phyloP scores from a whole-genome alignment of 2,113 vertebrate genomes.

The Phalacrocorax carbo region DNA sequence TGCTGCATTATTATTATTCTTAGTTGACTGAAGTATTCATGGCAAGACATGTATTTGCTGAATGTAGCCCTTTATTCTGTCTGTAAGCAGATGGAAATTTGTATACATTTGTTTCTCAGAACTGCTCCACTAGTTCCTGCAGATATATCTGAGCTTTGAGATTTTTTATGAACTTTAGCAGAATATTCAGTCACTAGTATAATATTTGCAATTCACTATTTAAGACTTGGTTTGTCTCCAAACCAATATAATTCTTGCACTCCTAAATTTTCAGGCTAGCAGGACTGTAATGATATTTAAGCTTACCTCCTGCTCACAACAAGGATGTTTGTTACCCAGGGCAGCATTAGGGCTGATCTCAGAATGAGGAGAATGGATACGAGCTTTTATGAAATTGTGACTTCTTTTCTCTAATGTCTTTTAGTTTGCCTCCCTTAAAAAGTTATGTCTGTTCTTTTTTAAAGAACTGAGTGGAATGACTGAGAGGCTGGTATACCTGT shows the following conservation, averaged over 20 bases:
- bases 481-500: neutral
- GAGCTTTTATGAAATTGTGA: neutral
- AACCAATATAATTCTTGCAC: neutral
- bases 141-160: neutral
- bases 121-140: neutral
- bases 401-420: neutral
- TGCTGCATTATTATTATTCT: slow-evolving; percentile 12
- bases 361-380: neutral
- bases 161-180: neutral
- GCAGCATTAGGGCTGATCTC: neutral
- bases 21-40: slow-evolving; percentile 28
- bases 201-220: neutral
- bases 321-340: neutral
- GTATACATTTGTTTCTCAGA: neutral
- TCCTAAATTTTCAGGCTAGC: neutral
- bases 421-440: neutral
- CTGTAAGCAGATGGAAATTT: slow-evolving; percentile 20
- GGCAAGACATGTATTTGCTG: neutral
- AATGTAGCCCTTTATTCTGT: neutral
- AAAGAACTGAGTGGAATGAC: neutral
- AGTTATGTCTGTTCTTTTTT: neutral
- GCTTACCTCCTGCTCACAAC: neutral
- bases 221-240: neutral
- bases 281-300: neutral
- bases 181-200: neutral